Base-by-base conservation (phyloP, 2,797 vertebrate genomes). In the Manis crassicaudata region DNA sequence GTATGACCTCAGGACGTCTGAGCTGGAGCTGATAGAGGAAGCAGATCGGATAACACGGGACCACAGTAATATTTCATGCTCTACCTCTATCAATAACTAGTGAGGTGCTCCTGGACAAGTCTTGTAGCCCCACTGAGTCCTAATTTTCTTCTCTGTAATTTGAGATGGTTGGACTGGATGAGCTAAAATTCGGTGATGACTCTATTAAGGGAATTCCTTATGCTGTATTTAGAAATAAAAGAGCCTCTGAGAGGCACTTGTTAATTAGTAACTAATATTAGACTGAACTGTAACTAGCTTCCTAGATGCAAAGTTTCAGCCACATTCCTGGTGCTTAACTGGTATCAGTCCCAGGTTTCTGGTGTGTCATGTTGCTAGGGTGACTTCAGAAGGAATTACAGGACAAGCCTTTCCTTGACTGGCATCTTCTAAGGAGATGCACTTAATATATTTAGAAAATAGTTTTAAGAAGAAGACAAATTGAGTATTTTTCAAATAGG, bases 261-360 rank as follows among this genome's bases (percentile, higher is more conserved):
- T 62, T 94, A 90, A 91, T 86, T 60, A 84, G 84, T 72, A 65
- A 87, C 80, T 90, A 88, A 95, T 87, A 90, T 73, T 77, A 84
- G 25, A 73, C 1, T 84, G 70, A 90, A 83, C 23, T 50, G 40
- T 72, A 93, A 91, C n/a, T n/a, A 86, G 58, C 46, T 95, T 83
- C 46, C 40, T 40, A 56, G 58, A 81, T 58, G 72, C 7, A 9
- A 73, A 32, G 40, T 79, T 54, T 87, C 82, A 72, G 54, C 18
- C 50, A 11, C 29, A 21, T 80, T 81, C 32, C 72, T 58, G 29
- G 62, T 63, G 18, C 35, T 73, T 58, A 14, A 37, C 67, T 4
- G 17, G 13, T 8, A 18, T 75, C 12, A 4, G 40, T 11, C 50
- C n/a, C 46, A 40, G 79, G 25, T 46, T 80, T 43, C 25, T 40